Percentiles rank a stretch among this genome's conserved stretches.
Conservation (phyloP, 1,140 invertebrate species). For the Laupala kohalensis region DNA sequence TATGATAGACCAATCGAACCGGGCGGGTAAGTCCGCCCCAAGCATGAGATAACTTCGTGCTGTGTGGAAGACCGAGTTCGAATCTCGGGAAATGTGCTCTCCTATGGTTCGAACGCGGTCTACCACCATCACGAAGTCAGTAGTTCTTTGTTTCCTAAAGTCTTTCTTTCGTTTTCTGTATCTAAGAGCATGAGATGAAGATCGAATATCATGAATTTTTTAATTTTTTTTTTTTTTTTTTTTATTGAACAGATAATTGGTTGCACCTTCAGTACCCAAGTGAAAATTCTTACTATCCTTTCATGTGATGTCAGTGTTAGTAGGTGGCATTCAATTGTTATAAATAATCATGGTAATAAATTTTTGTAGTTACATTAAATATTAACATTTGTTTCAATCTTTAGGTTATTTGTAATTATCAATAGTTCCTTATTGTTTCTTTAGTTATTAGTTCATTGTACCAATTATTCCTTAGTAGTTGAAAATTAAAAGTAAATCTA, state of each 20-base stretch:
- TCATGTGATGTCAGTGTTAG: background rate
- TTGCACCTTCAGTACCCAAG: background rate
- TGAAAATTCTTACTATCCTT: background rate
- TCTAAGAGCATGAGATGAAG: too few species aligned
- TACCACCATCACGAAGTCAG: background rate
- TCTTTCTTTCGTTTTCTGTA: background rate
- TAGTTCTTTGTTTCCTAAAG: background rate
- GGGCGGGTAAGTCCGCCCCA: conserved; percentile 69
- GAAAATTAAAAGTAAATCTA: too few species aligned
- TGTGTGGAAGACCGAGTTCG: background rate
- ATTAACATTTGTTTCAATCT: too few species aligned
- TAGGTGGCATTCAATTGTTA: too few species aligned
- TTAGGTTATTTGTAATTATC: too few species aligned
- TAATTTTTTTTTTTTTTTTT: background rate
- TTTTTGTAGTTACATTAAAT: too few species aligned
- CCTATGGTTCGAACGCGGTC: background rate
- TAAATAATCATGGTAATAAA: too few species aligned
- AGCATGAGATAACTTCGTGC: background rate
- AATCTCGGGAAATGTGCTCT: too few species aligned
- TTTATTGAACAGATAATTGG: background rate
- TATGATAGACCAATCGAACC: conserved; percentile 95
- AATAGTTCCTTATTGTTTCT: too few species aligned
- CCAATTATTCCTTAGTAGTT: too few species aligned
- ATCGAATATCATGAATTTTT: too few species aligned
- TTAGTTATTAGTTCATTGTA: too few species aligned